Base-by-base conservation (phyloP, 1,140 invertebrate species). In the Brachionus rotundiformis region DNA sequence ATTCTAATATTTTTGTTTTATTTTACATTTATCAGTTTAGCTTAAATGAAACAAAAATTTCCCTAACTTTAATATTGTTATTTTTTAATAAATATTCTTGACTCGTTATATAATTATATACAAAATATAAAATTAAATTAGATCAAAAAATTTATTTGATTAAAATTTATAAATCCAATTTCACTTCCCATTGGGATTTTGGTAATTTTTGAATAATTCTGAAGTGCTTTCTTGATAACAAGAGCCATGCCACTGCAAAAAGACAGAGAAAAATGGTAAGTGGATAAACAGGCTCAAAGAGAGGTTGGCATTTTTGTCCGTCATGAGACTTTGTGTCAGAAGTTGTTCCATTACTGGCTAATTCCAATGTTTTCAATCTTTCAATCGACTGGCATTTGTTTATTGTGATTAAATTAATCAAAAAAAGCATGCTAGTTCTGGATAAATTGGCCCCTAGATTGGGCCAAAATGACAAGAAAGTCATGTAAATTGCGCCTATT, bases 401-500 rank as follows among this genome's bases (percentile, higher is more conserved):
- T 1, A 68, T 1, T 13, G 27, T 68, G 3, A 68, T n/a, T 16
- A 68, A 33, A 33, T 36, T 16, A 0, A 68, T 10, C 11, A 68
- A 13, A 33, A 68, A 68, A 3, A 68, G 29, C 13, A 68, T 33
- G 36, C 27, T 68, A 36, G 63, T 68, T 33, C 63, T 31, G 0
- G 63, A 68, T 4, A 68, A 13, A 7, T 68, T 68, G 10, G 63
- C 27, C 16, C 63, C 63, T 33, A 68, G 1, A n/a, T 68, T 68
- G 13, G 63, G 63, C 63, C 63, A 68, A 7, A 68, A 68, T 1
- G 63, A 31, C 31, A 68, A 36, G 16, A 68, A 68, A 33, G 63
- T 68, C 63, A 68, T 68, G 13, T 68, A 68, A 7, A 33, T 68
- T 3, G 29, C 63, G 4, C 63, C 16, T 1, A 68, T 33, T 36